These are phyloP conservation scores for Eupeodes corollae DNA, from an alignment of 1,140 invertebrate species.

Conservation along the genomic window DNA sequence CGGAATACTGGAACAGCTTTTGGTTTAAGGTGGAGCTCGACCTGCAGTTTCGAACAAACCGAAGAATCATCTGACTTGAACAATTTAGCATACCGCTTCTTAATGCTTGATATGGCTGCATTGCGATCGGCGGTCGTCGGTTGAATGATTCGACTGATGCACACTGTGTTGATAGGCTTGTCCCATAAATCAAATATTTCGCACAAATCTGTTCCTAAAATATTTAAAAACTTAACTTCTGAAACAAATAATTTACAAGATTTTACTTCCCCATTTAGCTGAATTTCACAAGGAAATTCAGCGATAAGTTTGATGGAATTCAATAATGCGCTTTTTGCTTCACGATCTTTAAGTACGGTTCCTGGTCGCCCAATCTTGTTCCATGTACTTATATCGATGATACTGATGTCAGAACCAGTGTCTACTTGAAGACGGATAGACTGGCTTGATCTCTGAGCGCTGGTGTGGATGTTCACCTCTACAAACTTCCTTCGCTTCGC, in stretches of 20 bases:
- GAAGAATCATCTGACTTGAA: no score
- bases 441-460: no score
- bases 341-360: neutral
- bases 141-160: neutral
- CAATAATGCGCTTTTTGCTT: neutral
- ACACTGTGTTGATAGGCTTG: neutral
- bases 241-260: neutral
- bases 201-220: conserved; percentile 1
- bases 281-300: conserved; percentile 1
- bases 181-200: neutral
- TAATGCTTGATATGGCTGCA: no score
- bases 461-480: no score
- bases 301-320: no score
- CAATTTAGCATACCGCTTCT: no score
- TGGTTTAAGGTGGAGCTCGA: conserved; percentile 3
- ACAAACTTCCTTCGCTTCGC: no score
- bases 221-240: neutral
- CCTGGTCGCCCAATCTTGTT: neutral
- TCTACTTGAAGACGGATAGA: neutral
- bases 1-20: no score
- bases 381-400: conserved; percentile 1
- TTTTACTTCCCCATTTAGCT: conserved; percentile 1
- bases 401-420: neutral
- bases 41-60: neutral
- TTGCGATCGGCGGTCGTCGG: no score